Evolutionary conservation across 2,797 vertebrate genomes (phyloP), one percentile per base, ranked within the genome.

Genomic region (Antennarius maculatus): DNA sequence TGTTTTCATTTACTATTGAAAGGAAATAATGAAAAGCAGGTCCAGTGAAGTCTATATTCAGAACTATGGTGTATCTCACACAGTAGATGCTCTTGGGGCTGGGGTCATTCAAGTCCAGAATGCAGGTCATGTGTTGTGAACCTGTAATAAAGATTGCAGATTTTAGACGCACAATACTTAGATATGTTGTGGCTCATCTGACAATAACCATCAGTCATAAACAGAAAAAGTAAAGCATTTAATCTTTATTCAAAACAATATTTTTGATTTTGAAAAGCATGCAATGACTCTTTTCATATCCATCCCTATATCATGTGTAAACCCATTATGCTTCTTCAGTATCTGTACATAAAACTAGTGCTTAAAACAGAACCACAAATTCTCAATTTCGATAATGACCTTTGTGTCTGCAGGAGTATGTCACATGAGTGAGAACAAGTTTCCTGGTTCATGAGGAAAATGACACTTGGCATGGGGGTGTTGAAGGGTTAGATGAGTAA

Each of bases 301-400:
- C 29, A 54, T 37, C 43, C 43, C 54, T 4, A 5, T 34, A 53
- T 53, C 4, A 42, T 42, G 12, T 55, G 53, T 53, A 54, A 8
- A 6, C 46, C 15, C 15, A 7, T 9, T 3, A 23, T 14, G 46
- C 11, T 37, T 62, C n/a, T 54, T 13, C 27, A 51, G 31, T 51
- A 29, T 10, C n/a, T 13, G n/a, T 23, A 49, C 6, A 18, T 61
- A 37, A 17, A 58, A 6, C 28, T 7, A n/a, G 14, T 34, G 28
- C 50, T 48, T 27, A 23, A 68, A 31, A 61, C 23, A 31, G 12
- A 17, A 17, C 48, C 46, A 29, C n/a, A 64, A 42, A 66, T 39
- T 13, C 67, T 45, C 29, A 45, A 53, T 27, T 52, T 31, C 41
- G 54, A 63, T 54, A 34, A 63, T 18, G 41, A 79, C 70, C 55